phyloP scores from a whole-genome alignment of 2,888 invertebrate species.

The Drosophila emarginata region DNA sequence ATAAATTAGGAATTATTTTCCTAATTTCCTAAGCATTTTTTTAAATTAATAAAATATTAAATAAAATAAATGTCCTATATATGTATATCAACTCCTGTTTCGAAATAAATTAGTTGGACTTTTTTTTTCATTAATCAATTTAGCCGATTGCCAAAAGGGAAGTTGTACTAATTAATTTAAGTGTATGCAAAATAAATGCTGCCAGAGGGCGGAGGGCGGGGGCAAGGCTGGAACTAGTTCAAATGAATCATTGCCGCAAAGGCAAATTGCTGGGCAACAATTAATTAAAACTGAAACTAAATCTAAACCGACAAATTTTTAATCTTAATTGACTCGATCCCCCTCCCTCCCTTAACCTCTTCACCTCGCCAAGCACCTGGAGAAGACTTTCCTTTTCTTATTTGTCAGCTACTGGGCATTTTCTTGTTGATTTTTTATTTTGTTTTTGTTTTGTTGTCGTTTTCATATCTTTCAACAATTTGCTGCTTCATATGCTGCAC shows the following conservation, averaged over 20 bases:
- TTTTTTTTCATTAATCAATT: no score
- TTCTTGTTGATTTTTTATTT: conserved; percentile 21
- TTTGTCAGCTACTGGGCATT: conserved; percentile 21
- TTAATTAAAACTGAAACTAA: background rate
- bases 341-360: background rate
- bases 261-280: background rate
- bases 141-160: no score
- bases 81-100: no score
- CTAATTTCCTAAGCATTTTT: no score
- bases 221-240: background rate
- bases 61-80: no score
- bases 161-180: no score
- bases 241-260: background rate
- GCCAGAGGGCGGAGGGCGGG: no score
- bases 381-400: conserved; percentile 36
- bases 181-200: no score
- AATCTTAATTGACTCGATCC: background rate
- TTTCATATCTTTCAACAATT: conserved; percentile 51
- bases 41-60: no score
- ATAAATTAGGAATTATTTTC: no score
- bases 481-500: conserved; percentile 25
- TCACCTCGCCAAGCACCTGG: conserved; percentile 9
- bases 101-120: no score
- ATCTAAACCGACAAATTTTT: background rate
- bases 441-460: background rate